Evolutionary conservation across 2,113 vertebrate genomes (phyloP).

Genomic region (Pachypanchax playfairii): DNA sequence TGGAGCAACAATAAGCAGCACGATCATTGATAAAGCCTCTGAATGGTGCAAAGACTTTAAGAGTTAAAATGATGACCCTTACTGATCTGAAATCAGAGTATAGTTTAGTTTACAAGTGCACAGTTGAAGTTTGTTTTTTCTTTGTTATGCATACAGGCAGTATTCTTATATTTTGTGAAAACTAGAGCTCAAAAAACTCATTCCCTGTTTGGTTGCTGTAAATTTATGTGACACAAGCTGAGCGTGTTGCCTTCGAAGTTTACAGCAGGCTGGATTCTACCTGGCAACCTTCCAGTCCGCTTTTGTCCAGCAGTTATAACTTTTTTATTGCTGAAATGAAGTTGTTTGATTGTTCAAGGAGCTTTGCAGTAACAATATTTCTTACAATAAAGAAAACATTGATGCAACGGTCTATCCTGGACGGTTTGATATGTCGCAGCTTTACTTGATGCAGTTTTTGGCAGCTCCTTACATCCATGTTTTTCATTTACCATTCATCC

Average conservation of each 20-base stretch:
- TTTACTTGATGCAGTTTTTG: conserved; percentile 21
- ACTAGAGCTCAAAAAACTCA: no score
- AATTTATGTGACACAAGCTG: conserved; percentile 8
- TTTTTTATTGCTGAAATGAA: conserved; percentile 14
- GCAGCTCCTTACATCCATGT: conserved; percentile 21
- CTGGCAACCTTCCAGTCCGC: conserved; percentile 35
- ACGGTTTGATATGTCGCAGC: no score
- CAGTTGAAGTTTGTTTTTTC: no score
- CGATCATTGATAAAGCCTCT: no score
- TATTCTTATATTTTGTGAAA: background rate
- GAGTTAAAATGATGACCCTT: no score
- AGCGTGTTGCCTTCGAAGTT: conserved; percentile 1
- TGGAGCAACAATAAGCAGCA: no score
- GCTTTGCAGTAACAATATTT: no score
- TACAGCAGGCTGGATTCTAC: conserved; percentile 1
- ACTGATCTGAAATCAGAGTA: background rate
- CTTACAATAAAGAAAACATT: no score
- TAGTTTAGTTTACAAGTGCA: background rate
- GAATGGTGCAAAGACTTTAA: no score
- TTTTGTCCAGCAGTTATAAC: conserved; percentile 16
- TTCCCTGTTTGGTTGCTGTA: background rate
- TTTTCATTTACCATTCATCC: conserved; percentile 30
- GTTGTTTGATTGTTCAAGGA: no score
- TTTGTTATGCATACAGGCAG: no score
- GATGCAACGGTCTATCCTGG: no score